These are phyloP conservation scores for Anguilla megastoma DNA, from an alignment of 2,797 vertebrate species.

Conservation along the genomic window DNA sequence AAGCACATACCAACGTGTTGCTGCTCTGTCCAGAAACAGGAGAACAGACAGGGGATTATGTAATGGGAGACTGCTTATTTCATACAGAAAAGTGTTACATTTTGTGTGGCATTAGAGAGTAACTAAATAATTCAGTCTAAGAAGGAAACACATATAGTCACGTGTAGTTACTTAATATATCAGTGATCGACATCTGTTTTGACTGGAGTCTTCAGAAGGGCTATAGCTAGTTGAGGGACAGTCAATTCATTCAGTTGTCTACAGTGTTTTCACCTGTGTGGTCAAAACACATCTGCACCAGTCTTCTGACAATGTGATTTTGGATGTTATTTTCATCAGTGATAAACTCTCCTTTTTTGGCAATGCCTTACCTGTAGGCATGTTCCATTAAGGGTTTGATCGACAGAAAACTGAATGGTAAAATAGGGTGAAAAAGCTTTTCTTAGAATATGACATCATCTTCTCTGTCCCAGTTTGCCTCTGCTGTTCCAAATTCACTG, in stretches of 20 bases:
- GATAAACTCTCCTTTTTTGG: not conserved
- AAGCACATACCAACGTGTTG: not conserved
- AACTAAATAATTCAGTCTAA: not conserved
- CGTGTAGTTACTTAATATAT: not conserved
- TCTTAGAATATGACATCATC: slow-evolving; percentile 1
- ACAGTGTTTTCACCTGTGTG: not conserved
- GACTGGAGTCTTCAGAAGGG: not conserved
- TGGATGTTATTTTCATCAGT: slow-evolving; percentile 8
- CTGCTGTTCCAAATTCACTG: not conserved
- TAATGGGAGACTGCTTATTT: not conserved
- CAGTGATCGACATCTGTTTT: not conserved
- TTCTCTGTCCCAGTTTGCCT: not conserved
- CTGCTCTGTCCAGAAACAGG: not conserved
- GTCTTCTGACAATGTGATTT: not conserved
- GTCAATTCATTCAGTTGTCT: not conserved
- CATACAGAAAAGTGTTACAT: not conserved
- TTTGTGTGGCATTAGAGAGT: not conserved
- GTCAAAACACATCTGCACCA: not conserved
- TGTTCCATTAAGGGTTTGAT: not conserved
- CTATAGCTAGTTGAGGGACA: not conserved
- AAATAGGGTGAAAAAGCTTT: not conserved
- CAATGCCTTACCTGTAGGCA: not conserved
- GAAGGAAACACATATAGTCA: not conserved
- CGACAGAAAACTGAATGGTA: not conserved
- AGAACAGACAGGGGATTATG: not conserved